Percentiles rank a stretch among this genome's conserved stretches.
phyloP scores from a whole-genome alignment of 2,888 invertebrate species.

The Xanthostigma xanthostigma region DNA sequence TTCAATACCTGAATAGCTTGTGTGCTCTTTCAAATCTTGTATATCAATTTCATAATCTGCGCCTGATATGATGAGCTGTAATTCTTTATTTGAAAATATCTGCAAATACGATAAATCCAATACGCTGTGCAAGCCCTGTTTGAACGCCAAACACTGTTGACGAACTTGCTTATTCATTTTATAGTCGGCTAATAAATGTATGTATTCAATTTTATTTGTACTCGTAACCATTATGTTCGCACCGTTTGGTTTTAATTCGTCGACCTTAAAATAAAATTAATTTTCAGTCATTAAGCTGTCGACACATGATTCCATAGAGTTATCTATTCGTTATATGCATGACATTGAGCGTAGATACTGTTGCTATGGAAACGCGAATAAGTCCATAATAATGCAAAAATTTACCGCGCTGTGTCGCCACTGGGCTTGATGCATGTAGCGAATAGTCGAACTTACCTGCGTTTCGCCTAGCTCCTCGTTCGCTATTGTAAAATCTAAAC shows the following conservation, averaged over 20 bases:
- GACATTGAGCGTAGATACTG: no score
- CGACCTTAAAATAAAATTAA: conserved; percentile 38
- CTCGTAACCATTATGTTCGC: conserved; percentile 80
- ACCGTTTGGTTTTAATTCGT: conserved; percentile 85
- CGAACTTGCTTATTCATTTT: conserved; percentile 85
- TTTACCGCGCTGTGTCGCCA: no score
- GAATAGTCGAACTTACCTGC: conserved; percentile 42
- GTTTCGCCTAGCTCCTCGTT: conserved; percentile 83
- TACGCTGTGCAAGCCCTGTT: conserved; percentile 80
- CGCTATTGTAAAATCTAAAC: conserved; percentile 85
- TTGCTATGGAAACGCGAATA: no score
- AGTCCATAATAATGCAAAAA: no score
- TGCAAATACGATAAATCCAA: conserved; percentile 85
- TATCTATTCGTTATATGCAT: no score
- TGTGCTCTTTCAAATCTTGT: conserved; percentile 69
- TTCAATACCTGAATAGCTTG: conserved; percentile 65
- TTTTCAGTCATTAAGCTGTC: no score
- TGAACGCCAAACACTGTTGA: conserved; percentile 75
- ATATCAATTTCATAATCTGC: conserved; percentile 89
- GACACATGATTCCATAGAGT: no score
- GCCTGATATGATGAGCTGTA: conserved; percentile 94
- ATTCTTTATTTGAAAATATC: conserved; percentile 86
- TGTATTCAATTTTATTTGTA: conserved; percentile 89
- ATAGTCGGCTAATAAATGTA: conserved; percentile 90
- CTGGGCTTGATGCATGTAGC: no score